Base-by-base conservation (phyloP, 1,140 invertebrate species). In the Drosophila ogumai region DNA sequence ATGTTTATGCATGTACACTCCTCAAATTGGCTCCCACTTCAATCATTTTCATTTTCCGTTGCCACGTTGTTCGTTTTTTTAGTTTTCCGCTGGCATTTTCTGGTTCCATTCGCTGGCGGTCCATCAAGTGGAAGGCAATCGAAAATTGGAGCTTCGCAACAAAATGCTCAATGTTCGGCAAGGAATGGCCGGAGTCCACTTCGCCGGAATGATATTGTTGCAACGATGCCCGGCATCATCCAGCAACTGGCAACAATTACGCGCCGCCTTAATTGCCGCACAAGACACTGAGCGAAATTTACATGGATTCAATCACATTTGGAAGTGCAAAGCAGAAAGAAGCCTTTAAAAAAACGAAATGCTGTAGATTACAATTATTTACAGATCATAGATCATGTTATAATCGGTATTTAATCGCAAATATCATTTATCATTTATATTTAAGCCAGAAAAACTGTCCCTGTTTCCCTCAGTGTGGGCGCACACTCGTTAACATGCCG, bases 201-300 rank as follows among this genome's bases (percentile, higher is more conserved):
- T 58, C 17, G 38, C 52, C 54, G 54, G 67, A 72, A 72, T 77
- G 46, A 47, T 66, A 47, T 68, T 76, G 44, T 64, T 77, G 66
- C 59, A 60, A 54, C 40, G 68, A 64, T 32, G 25, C 52, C 52
- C 34, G 55, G 31, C 38, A 64, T 59, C 68, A 34, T 52, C 74
- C 79, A 87, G 76, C 84, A 87, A 88, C 85, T 78, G 84, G 84
- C 80, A 88, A 84, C 84, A 88, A 88, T 88, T 88, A 84, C 85
- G 81, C 85, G 85, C 31, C 73, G 85, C 85, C 84, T 90, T 88
- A 88, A 88, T 88, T 88, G 84, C 84, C 80, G 60, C 72, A 84
- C 65, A 63, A 13, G n/a, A 31, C 46, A 59, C 63, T 55, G 41
- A 49, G 13, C 1, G 34, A 54, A 54, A 54, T 3, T 31, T 0